A percentile compares a stretch with the other conserved stretches of the same genome.
These are phyloP conservation scores for Perizoma affinitatum DNA, from an alignment of 2,888 invertebrate genomes.

Conservation along the genomic window DNA sequence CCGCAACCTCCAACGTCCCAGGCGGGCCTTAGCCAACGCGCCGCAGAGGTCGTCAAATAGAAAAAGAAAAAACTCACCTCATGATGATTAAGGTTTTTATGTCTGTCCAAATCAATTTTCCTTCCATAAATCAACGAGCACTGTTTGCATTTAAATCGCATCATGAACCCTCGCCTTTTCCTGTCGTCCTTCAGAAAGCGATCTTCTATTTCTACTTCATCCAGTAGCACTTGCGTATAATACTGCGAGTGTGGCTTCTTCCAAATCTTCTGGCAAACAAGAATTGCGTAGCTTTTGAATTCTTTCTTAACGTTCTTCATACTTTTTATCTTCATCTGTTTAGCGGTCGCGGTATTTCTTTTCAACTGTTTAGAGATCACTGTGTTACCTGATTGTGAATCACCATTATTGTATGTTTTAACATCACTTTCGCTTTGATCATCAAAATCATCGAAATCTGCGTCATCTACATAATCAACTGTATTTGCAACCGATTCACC, in stretches of 20 bases:
- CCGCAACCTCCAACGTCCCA: too few relatives aligned
- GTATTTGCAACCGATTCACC: neutral
- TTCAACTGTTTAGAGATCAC: too few relatives aligned
- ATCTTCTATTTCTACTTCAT: constrained; percentile 33
- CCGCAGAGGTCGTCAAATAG: too few relatives aligned
- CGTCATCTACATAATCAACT: neutral
- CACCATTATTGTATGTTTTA: too few relatives aligned
- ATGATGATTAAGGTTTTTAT: constrained; percentile 38
- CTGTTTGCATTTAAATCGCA: constrained; percentile 19
- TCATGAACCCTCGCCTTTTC: constrained; percentile 22
- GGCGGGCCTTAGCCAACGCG: too few relatives aligned
- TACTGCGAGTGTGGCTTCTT: constrained; percentile 22
- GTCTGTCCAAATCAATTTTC: constrained; percentile 37
- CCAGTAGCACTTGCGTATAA: constrained; percentile 19
- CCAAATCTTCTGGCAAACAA: constrained; percentile 9
- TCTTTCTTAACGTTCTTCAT: constrained; percentile 18
- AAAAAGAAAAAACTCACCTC: constrained; percentile 29
- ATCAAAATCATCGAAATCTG: neutral
- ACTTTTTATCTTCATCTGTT: constrained; percentile 9
- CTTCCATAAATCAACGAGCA: constrained; percentile 28
- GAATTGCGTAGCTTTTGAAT: constrained; percentile 23
- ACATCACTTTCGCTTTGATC: neutral
- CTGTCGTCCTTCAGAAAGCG: constrained; percentile 37
- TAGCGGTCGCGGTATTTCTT: neutral
- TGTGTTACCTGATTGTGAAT: too few relatives aligned